phyloP scores from a whole-genome alignment of 2,888 invertebrate genomes.

The Nomada ruficornis region DNA sequence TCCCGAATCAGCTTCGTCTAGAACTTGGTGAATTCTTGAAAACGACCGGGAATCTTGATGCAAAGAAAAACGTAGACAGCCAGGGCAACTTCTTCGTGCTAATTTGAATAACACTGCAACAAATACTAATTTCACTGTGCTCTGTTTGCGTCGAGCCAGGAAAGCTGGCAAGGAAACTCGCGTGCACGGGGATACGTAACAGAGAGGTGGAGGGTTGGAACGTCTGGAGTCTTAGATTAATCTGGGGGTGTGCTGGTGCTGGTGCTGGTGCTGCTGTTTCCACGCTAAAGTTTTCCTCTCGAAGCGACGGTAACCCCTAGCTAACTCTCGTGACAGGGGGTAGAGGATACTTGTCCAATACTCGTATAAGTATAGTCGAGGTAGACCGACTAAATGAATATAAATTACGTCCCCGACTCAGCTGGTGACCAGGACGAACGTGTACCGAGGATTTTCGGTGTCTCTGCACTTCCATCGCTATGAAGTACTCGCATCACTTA shows the following conservation, averaged over 20 bases:
- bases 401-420: slow-evolving; percentile 72
- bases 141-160: slow-evolving; percentile 26
- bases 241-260: slow-evolving; percentile 57
- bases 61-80: slow-evolving; percentile 4
- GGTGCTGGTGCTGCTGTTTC: slow-evolving; percentile 54
- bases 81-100: slow-evolving; percentile 34
- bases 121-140: slow-evolving; percentile 74
- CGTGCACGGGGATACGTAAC: slow-evolving; percentile 43
- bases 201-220: slow-evolving; percentile 25
- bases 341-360: slow-evolving; percentile 59
- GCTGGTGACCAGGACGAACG: slow-evolving; percentile 58
- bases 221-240: slow-evolving; percentile 71
- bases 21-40: slow-evolving; percentile 12
- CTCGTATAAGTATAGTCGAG: slow-evolving; percentile 62
- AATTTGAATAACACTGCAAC: slow-evolving; percentile 78
- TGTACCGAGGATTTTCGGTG: slow-evolving; percentile 61
- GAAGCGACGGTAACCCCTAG: slow-evolving; percentile 38
- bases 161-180: slow-evolving; percentile 36
- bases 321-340: slow-evolving; percentile 40
- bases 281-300: slow-evolving; percentile 70
- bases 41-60: not conserved
- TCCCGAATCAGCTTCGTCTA: not conserved
- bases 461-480: slow-evolving; percentile 42
- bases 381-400: slow-evolving; percentile 77
- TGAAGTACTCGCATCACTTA: slow-evolving; percentile 57